Conservation (phyloP, 2,888 invertebrate genomes). For the Sinodicranocentrus sp. region DNA sequence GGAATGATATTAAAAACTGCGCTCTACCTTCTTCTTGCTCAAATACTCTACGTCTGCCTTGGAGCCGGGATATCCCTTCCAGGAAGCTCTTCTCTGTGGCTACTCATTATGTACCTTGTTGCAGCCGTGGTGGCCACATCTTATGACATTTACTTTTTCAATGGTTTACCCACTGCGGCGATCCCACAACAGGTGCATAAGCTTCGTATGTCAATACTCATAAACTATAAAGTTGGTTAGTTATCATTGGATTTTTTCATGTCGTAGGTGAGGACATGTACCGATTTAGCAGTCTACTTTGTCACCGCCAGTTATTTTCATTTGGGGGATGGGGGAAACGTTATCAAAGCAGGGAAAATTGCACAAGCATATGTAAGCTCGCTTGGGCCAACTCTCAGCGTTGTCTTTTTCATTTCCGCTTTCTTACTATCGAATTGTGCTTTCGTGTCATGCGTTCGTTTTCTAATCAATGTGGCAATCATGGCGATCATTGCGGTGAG, state of each 20-base stretch:
- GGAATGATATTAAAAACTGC: constrained; percentile 40
- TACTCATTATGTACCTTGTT: constrained; percentile 20
- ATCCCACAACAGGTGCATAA: no score
- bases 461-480: not conserved
- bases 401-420: constrained; percentile 18
- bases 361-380: constrained; percentile 8
- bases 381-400: constrained; percentile 2
- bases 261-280: constrained; percentile 17
- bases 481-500: not conserved
- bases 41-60: constrained; percentile 25
- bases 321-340: not conserved
- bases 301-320: constrained; percentile 11
- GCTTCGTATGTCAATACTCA: no score
- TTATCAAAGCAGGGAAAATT: not conserved
- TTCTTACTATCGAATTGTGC: constrained; percentile 33
- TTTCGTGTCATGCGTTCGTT: constrained; percentile 22
- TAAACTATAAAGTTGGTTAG: no score
- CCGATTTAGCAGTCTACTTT: constrained; percentile 22
- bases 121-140: not conserved
- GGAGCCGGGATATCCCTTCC: not conserved
- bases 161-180: not conserved
- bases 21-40: not conserved
- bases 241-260: not conserved
- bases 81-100: constrained; percentile 15
- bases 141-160: constrained; percentile 21